Evolutionary conservation across 1,140 invertebrate genomes (phyloP).

Genomic region (Pseudachorutes palmiensis): DNA sequence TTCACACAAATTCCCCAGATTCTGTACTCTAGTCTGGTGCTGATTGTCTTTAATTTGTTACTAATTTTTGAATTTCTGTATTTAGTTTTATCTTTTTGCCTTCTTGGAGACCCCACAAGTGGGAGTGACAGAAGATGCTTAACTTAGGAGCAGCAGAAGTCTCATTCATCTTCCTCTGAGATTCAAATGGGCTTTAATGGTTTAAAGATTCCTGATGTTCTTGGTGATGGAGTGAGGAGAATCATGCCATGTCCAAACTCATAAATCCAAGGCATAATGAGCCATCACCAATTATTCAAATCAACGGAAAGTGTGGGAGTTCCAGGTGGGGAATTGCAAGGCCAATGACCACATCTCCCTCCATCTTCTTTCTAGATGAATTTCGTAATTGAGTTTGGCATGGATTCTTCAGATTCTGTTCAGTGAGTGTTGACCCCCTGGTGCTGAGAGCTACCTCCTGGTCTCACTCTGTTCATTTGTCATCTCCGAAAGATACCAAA

Average conservation of each 20-base stretch:
- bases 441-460: constrained; percentile 37
- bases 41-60: background rate
- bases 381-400: no score
- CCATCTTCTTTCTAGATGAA: no score
- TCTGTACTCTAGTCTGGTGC: background rate
- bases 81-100: background rate
- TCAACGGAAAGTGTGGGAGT: background rate
- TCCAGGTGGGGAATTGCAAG: background rate
- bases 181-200: background rate
- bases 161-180: constrained; percentile 3
- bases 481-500: constrained; percentile 6
- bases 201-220: background rate
- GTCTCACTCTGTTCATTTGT: constrained; percentile 37
- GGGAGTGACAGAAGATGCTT: background rate
- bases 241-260: background rate
- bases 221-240: background rate
- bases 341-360: background rate
- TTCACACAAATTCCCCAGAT: background rate
- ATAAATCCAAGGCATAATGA: background rate
- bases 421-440: no score
- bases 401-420: constrained; percentile 16
- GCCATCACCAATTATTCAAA: background rate
- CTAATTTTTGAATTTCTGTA: background rate
- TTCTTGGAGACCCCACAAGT: background rate
- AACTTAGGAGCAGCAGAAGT: background rate